Conservation (phyloP, 2,113 vertebrate genomes). For the Sakesphorus luctuosus region DNA sequence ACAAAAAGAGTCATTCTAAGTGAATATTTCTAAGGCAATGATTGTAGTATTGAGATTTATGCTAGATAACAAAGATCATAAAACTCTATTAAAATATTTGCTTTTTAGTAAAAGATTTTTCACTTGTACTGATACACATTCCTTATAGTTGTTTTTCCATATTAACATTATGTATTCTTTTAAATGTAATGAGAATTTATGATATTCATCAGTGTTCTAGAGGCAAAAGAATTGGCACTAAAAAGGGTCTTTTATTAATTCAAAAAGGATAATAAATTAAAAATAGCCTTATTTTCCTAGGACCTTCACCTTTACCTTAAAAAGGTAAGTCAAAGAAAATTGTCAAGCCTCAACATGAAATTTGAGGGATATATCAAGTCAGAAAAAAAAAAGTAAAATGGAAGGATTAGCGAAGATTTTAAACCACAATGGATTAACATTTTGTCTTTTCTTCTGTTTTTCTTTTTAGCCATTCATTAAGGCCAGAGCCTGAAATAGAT, state of each 20-base stretch:
- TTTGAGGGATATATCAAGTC: background rate
- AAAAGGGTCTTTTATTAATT: background rate
- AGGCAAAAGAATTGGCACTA: background rate
- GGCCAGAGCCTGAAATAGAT: background rate
- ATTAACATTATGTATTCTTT: background rate
- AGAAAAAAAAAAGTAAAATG: rapidly evolving
- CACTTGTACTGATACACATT: background rate
- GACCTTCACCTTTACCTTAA: background rate
- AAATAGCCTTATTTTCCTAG: background rate
- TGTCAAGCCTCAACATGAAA: background rate
- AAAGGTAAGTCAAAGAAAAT: background rate
- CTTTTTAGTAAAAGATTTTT: background rate
- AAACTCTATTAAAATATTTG: background rate
- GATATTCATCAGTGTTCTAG: background rate
- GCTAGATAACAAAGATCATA: background rate
- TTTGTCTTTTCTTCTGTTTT: background rate
- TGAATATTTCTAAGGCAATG: background rate
- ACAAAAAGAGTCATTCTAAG: background rate
- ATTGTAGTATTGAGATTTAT: background rate
- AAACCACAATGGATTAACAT: background rate
- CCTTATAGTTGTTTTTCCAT: background rate
- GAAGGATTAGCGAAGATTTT: background rate
- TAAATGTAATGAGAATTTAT: background rate
- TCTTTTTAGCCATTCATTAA: background rate
- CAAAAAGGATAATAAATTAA: background rate